Percentiles rank a stretch among this genome's conserved stretches.
Conservation (phyloP, 2,797 vertebrate genomes). For the Corythornis leucogaster region DNA sequence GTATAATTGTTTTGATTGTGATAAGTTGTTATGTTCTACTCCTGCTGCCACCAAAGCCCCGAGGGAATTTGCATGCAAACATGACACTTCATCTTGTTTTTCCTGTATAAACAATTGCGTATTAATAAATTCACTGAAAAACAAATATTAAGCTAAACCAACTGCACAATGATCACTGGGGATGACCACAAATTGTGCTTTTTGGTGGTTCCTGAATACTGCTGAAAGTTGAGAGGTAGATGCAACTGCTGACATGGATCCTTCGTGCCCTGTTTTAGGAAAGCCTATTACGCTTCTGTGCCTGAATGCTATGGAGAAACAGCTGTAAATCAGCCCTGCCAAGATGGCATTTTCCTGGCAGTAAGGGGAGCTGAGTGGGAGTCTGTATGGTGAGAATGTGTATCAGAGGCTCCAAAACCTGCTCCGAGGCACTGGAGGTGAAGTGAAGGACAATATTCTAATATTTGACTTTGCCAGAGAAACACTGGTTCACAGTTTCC, state of each 20-base stretch:
- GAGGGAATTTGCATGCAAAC: constrained; percentile 17
- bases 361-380: background rate
- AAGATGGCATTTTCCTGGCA: background rate
- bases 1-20: constrained; percentile 31
- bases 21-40: constrained; percentile 8
- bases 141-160: constrained; percentile 1
- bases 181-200: background rate
- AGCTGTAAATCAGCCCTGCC: background rate
- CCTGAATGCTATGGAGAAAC: background rate
- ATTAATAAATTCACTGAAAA: constrained; percentile 15
- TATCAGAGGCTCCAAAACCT: background rate
- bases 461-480: background rate
- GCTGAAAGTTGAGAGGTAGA: accelerated
- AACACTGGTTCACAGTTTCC: background rate
- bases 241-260: background rate
- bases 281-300: background rate
- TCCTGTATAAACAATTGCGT: background rate
- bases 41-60: background rate
- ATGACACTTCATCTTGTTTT: background rate
- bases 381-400: background rate
- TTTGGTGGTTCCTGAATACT: background rate
- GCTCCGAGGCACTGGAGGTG: accelerated
- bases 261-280: background rate
- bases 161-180: background rate
- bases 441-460: background rate